Percentiles rank a stretch among this genome's conserved stretches.
Evolutionary conservation across 2,888 invertebrate species (phyloP).

Genomic region (Ypsolopha scabrella): DNA sequence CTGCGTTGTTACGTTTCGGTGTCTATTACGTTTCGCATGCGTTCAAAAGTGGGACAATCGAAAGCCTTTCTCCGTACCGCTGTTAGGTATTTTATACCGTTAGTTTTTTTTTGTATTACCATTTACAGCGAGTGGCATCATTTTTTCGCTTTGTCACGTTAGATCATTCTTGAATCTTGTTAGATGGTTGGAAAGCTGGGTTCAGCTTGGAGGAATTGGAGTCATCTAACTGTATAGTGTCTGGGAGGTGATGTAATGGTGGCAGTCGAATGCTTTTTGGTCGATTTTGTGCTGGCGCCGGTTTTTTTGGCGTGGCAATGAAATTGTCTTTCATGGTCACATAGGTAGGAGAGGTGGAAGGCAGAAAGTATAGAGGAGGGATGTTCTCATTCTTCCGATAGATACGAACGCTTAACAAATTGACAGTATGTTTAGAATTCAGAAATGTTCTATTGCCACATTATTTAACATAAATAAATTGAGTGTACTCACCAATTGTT

Average conservation of each 20-base stretch:
- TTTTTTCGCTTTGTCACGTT: conserved; percentile 69
- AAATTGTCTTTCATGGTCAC: conserved; percentile 7
- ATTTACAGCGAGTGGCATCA: conserved; percentile 64
- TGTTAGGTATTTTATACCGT: conserved; percentile 68
- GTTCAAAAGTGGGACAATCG: conserved; percentile 67
- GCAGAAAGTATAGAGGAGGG: no score
- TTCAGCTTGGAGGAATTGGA: conserved; percentile 46
- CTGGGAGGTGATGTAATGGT: conserved; percentile 56
- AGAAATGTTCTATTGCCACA: no score
- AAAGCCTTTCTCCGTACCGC: conserved; percentile 67
- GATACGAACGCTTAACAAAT: no score
- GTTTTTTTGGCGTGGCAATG: conserved; percentile 12
- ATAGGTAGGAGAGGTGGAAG: background rate
- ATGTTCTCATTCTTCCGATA: no score
- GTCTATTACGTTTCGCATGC: conserved; percentile 53
- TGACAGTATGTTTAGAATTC: no score
- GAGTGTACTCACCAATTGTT: no score
- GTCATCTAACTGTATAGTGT: conserved; percentile 54
- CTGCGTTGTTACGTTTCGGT: conserved; percentile 31
- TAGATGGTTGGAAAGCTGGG: conserved; percentile 61
- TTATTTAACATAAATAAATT: no score
- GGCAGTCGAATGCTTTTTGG: conserved; percentile 19
- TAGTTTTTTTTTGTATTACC: conserved; percentile 67
- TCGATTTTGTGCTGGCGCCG: conserved; percentile 3
- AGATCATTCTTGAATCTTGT: conserved; percentile 56